Percentiles rank a stretch among this genome's conserved stretches.
phyloP scores from a whole-genome alignment of 2,797 vertebrate species.

The Hemibagrus guttatus region DNA sequence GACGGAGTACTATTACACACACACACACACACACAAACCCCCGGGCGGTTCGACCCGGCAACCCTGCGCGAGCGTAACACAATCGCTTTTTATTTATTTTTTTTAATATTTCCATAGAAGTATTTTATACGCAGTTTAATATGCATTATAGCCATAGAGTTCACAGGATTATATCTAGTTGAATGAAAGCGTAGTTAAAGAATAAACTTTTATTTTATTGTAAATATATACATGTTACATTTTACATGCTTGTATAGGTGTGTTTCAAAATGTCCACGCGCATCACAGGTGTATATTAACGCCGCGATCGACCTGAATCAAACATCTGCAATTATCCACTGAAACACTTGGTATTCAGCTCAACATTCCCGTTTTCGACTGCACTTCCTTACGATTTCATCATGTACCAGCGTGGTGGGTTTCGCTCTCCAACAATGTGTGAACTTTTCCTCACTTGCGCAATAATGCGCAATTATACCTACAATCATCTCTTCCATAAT shows the following conservation, averaged over 20 bases:
- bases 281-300: not conserved
- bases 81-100: not conserved
- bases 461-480: not conserved
- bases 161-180: not conserved
- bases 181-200: not conserved
- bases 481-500: not conserved
- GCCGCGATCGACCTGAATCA: not conserved
- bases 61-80: constrained; percentile 15
- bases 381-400: constrained; percentile 9
- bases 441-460: constrained; percentile 39
- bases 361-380: not conserved
- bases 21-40: constrained; percentile 42
- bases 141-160: not conserved
- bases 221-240: not conserved
- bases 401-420: not conserved
- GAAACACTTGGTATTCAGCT: not conserved
- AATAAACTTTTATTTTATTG: not conserved
- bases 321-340: not conserved
- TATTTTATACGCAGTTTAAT: not conserved
- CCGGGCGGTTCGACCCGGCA: constrained; percentile 41
- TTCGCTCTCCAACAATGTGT: not conserved
- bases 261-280: not conserved
- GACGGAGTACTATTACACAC: constrained; percentile 75
- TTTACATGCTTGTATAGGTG: not conserved
- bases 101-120: not conserved